Percentiles rank a stretch among this genome's conserved stretches.
Evolutionary conservation across 2,797 vertebrate genomes (phyloP).

Genomic region (Babyrousa celebensis): DNA sequence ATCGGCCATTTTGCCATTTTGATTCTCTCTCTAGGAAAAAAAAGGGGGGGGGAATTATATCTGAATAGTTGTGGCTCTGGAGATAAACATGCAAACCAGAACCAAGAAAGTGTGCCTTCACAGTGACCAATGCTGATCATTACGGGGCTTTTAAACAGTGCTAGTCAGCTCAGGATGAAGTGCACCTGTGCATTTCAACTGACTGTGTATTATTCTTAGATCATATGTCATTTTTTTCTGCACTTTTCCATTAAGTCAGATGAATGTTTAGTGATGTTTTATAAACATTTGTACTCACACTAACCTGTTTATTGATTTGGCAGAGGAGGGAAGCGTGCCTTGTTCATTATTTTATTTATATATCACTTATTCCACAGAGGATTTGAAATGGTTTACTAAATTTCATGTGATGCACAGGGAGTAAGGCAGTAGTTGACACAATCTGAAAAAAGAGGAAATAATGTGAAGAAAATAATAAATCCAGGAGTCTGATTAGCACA

Average conservation of each 20-base stretch:
- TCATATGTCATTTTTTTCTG: background rate
- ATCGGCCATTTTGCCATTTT: background rate
- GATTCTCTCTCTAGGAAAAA: background rate
- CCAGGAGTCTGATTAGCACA: constrained; percentile 2
- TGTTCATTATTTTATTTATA: constrained; percentile 3
- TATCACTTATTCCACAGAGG: background rate
- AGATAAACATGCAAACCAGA: background rate
- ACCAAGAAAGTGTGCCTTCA: background rate
- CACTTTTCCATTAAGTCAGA: background rate
- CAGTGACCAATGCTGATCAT: background rate
- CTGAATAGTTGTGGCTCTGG: constrained; percentile 5
- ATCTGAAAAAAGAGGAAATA: background rate
- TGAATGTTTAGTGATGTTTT: background rate
- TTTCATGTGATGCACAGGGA: background rate
- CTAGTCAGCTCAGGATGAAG: background rate
- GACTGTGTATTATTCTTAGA: background rate
- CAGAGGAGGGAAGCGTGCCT: background rate
- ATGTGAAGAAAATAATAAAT: background rate
- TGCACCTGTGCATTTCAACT: fast-evolving
- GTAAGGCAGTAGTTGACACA: background rate
- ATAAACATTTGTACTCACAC: background rate
- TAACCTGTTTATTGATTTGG: background rate
- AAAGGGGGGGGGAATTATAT: background rate
- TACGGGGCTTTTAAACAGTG: background rate
- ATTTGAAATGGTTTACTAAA: constrained; percentile 30